Base-by-base conservation (phyloP, 2,113 vertebrate species). In the Cyprinodon variegatus region DNA sequence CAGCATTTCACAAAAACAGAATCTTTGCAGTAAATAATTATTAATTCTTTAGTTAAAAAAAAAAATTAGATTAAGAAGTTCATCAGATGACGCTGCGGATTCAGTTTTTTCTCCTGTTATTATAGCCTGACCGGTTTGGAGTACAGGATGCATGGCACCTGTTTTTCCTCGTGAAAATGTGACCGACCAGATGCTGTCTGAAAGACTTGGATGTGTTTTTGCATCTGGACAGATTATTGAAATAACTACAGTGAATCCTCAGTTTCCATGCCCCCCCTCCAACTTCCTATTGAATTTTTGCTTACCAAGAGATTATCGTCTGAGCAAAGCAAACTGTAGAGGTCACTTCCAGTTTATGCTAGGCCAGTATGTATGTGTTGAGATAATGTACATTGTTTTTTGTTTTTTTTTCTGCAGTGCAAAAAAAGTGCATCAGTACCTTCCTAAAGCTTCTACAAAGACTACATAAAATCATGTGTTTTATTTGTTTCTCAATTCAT, bases 171-270 rank as follows among this genome's bases (percentile, higher is more conserved):
- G 36, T 82, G 66, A 78, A 78, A 78, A 70, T 22, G 29, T 65
- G 65, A 43, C 7, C 0, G 65, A 63, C 62, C 86, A 86, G 84
- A 89, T 89, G 80, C 86, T 84, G 85, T 75, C 70, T 77, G 68
- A 29, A 77, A 75, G 78, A 70, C 74, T 83, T 72, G 64, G 41
- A 41, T 77, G 73, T 81, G 41, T 82, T 78, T 87, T 78, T 76
- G 77, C 80, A 77, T 86, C 73, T 70, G 50, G 38, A 69, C 75
- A 88, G 86, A 87, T 90, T 87, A 90, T 79, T 83, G 68, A 88
- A 86, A 84, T 84, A 73, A 70, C 46, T 73, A 20, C 59, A 77
- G 72, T 77, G 74, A 80, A 74, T 82, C 80, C 65, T 66, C 45
- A n/a, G 39, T 53, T 48, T 62, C 60, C 75, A 73, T 73, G 73